Evolutionary conservation across 2,888 invertebrate species (phyloP).

Genomic region (Napeogenes sylphis): DNA sequence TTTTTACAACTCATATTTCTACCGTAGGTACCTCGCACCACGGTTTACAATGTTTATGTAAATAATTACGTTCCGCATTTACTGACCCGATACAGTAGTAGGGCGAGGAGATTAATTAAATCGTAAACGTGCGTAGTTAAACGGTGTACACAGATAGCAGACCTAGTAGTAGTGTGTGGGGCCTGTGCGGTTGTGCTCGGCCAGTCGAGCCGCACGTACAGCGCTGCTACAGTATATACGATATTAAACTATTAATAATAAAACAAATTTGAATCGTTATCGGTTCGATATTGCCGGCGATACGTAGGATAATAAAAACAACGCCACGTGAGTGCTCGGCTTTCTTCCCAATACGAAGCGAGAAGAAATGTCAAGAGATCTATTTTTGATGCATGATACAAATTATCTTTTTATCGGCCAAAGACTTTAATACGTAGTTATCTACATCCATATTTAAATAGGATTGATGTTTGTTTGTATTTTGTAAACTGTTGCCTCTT

Average conservation of each 20-base stretch:
- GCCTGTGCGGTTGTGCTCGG: slow-evolving; percentile 1
- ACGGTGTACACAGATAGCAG: slow-evolving; percentile 29
- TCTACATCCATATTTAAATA: slow-evolving; percentile 13
- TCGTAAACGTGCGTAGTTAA: slow-evolving; percentile 36
- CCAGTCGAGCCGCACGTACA: slow-evolving; percentile 23
- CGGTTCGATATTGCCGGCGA: slow-evolving; percentile 48
- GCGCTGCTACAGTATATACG: slow-evolving; percentile 40
- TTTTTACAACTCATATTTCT: slow-evolving; percentile 12
- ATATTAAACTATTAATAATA: slow-evolving; percentile 42
- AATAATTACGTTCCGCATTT: slow-evolving; percentile 58
- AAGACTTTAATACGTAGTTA: slow-evolving; percentile 45
- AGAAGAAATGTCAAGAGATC: slow-evolving; percentile 57
- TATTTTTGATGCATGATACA: slow-evolving; percentile 64
- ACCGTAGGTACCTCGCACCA: slow-evolving; percentile 1
- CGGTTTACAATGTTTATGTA: slow-evolving; percentile 57
- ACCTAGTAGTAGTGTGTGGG: not conserved
- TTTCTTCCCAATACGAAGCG: slow-evolving; percentile 50
- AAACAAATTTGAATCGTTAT: slow-evolving; percentile 47
- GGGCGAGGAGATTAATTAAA: slow-evolving; percentile 45
- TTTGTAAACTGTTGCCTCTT: slow-evolving; percentile 6
- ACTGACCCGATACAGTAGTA: slow-evolving; percentile 37
- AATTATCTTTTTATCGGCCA: slow-evolving; percentile 64
- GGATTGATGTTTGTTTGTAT: slow-evolving; percentile 13
- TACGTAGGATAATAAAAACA: slow-evolving; percentile 67
- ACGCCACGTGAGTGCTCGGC: slow-evolving; percentile 65